A percentile compares a stretch with the other conserved stretches of the same genome.
phyloP scores from a whole-genome alignment of 64 coral and sea anemone species.

The Trachythela sp. region DNA sequence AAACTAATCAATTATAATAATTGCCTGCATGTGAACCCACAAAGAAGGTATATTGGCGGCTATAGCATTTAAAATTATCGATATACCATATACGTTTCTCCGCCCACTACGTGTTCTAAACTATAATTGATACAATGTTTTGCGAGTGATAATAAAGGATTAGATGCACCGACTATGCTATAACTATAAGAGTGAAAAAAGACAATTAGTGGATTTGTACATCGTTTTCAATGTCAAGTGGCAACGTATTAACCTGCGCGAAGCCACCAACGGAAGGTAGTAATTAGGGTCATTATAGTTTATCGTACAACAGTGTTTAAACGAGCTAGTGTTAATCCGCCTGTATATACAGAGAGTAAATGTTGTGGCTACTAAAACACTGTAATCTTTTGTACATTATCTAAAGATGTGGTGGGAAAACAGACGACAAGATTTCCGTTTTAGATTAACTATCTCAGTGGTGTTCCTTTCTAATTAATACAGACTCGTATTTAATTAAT shows the following conservation, averaged over 20 bases:
- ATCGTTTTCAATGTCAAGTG: not conserved
- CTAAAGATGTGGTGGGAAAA: not conserved
- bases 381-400: not conserved
- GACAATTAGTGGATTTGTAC: not conserved
- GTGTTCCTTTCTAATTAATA: not conserved
- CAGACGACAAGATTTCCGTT: constrained; percentile 7
- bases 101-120: too few species aligned
- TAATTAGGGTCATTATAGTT: not conserved
- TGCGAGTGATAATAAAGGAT: too few species aligned
- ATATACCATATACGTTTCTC: too few species aligned
- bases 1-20: too few species aligned
- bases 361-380: not conserved
- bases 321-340: not conserved
- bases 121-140: too few species aligned
- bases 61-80: too few species aligned
- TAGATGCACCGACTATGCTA: too few species aligned
- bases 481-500: not conserved
- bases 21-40: too few species aligned
- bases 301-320: not conserved
- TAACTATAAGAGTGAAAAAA: too few species aligned
- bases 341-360: not conserved
- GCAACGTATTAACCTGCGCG: not conserved
- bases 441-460: not conserved
- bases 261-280: not conserved
- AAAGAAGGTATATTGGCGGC: too few species aligned